These are phyloP conservation scores for Psylliodes chrysocephalus DNA, from an alignment of 2,888 invertebrate species.

Conservation along the genomic window DNA sequence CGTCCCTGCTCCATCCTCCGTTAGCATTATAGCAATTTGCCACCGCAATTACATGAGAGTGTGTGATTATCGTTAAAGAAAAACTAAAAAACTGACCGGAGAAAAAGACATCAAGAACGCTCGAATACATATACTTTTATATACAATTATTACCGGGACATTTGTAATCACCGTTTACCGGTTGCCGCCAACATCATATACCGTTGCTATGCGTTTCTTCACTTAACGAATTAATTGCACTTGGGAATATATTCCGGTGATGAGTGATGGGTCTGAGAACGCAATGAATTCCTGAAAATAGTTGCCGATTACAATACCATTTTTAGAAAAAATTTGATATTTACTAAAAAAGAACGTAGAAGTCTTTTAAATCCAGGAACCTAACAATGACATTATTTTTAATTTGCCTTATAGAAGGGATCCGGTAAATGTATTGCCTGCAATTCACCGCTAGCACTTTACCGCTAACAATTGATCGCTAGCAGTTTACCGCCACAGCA, in stretches of 20 bases:
- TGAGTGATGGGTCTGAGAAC: too few relatives aligned
- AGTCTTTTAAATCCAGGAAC: too few relatives aligned
- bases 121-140: conserved; percentile 8
- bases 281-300: too few relatives aligned
- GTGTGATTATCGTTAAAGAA: not conserved
- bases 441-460: too few relatives aligned
- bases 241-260: not conserved
- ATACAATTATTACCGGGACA: conserved; percentile 17
- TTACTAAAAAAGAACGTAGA: too few relatives aligned
- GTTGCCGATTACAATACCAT: too few relatives aligned
- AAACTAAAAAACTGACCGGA: not conserved
- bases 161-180: conserved; percentile 3
- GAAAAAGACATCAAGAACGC: conserved; percentile 19
- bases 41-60: conserved; percentile 5
- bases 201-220: not conserved
- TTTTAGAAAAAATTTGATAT: too few relatives aligned
- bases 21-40: not conserved
- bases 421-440: too few relatives aligned
- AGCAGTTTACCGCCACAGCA: too few relatives aligned
- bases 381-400: too few relatives aligned
- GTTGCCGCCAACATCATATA: not conserved
- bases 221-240: not conserved
- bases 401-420: too few relatives aligned
- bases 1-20: not conserved
- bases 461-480: too few relatives aligned